Conservation (phyloP, 2,797 vertebrate genomes). For the Peromyscus nudipes region DNA sequence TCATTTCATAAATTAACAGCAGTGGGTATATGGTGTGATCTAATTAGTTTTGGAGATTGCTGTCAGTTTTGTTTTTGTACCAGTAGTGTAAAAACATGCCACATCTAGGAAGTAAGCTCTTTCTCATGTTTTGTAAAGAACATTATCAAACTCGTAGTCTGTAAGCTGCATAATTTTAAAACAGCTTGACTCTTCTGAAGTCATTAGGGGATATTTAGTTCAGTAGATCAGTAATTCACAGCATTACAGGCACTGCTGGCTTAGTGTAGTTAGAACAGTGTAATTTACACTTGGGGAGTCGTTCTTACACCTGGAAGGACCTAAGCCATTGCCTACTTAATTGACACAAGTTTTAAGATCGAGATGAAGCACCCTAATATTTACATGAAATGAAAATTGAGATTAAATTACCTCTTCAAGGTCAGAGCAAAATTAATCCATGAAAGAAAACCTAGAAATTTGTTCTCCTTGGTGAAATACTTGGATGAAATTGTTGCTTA, state of each 20-base stretch:
- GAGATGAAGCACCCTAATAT: constrained; percentile 72
- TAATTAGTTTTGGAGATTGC: constrained; percentile 66
- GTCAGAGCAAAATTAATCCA: constrained; percentile 67
- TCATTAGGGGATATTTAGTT: constrained; percentile 68
- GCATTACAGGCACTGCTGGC: constrained; percentile 67
- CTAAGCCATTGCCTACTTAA: constrained; percentile 71
- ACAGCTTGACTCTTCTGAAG: constrained; percentile 61
- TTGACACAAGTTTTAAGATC: constrained; percentile 75
- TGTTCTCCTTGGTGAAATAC: neutral
- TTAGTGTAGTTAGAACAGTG: constrained; percentile 68
- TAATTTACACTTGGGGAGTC: constrained; percentile 80
- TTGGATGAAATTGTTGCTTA: neutral
- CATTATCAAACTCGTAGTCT: constrained; percentile 1
- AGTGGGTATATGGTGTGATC: constrained; percentile 18
- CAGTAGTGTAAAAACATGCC: constrained; percentile 42
- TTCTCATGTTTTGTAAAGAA: constrained; percentile 54
- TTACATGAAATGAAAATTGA: constrained; percentile 72
- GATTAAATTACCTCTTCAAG: constrained; percentile 70
- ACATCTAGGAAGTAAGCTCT: constrained; percentile 1
- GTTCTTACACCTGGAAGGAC: constrained; percentile 73
- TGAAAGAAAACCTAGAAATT: constrained; percentile 28
- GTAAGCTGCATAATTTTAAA: constrained; percentile 49
- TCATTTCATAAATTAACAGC: constrained; percentile 70
- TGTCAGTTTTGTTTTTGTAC: constrained; percentile 66
- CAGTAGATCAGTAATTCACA: constrained; percentile 73